Conservation (phyloP, 2,113 vertebrate genomes). For the Eidolon helvum region DNA sequence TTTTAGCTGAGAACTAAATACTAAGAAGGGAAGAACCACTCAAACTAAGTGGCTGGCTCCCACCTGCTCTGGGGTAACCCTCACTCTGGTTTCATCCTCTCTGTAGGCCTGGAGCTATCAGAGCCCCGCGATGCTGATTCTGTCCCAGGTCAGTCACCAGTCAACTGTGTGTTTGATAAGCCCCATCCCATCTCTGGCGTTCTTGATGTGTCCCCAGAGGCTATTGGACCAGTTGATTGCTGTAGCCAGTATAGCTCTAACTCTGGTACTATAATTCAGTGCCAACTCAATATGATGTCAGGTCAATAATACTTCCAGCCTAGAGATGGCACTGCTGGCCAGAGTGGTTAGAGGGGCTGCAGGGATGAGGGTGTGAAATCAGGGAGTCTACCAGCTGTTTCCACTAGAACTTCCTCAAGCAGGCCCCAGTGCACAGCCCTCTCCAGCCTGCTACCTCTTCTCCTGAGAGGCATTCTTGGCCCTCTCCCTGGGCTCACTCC, state of each 20-base stretch:
- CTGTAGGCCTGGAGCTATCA: not conserved
- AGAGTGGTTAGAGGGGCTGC: not conserved
- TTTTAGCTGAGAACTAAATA: not conserved
- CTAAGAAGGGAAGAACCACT: not conserved
- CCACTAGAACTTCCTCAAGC: not conserved
- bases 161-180: not conserved
- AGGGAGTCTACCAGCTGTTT: not conserved
- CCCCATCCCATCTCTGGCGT: not conserved
- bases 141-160: not conserved
- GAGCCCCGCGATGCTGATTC: not conserved
- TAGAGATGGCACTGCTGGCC: not conserved
- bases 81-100: not conserved
- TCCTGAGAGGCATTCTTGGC: not conserved
- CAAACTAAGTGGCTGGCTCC: not conserved
- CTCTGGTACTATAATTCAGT: not conserved
- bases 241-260: not conserved
- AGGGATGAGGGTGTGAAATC: not conserved
- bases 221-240: not conserved
- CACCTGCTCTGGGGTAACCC: not conserved
- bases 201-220: rapidly evolving
- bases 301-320: not conserved
- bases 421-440: not conserved
- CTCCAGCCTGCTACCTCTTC: not conserved
- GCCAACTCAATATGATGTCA: not conserved
- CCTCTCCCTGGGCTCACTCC: not conserved